Percentiles rank a stretch among this genome's conserved stretches.
These are phyloP conservation scores for Monarcha castaneiventris DNA, from an alignment of 2,113 vertebrate species.

Conservation along the genomic window DNA sequence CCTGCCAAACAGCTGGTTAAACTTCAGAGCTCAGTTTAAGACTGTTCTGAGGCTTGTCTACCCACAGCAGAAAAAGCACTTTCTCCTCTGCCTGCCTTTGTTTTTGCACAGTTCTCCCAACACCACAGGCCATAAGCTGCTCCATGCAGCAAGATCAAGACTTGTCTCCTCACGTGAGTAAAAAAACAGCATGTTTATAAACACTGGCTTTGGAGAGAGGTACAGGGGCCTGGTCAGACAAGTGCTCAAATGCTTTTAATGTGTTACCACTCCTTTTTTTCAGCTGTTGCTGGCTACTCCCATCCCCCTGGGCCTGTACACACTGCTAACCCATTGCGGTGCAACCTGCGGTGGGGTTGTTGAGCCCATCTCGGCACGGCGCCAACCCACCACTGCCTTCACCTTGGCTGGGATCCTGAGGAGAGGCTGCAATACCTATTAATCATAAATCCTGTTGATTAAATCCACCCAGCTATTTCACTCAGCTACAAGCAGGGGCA, in stretches of 20 bases:
- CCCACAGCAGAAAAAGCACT: not conserved
- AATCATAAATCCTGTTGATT: not conserved
- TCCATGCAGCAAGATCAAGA: not conserved
- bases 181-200: not conserved
- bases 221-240: not conserved
- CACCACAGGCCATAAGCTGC: accelerated
- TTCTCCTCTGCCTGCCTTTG: not conserved
- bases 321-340: not conserved
- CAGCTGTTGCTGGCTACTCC: slow-evolving; percentile 7
- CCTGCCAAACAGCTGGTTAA: slow-evolving; percentile 52
- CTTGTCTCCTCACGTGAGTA: not conserved
- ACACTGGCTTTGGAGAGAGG: not conserved
- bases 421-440: not conserved
- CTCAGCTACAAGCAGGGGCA: not conserved
- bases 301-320: not conserved
- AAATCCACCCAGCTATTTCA: not conserved
- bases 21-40: not conserved
- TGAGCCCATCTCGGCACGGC: not conserved
- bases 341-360: not conserved
- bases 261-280: not conserved
- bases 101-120: not conserved
- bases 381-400: not conserved
- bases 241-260: not conserved
- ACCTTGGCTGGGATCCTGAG: not conserved
- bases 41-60: not conserved